Conservation (phyloP, 1,140 invertebrate species). For the Stegodyphus dumicola region DNA sequence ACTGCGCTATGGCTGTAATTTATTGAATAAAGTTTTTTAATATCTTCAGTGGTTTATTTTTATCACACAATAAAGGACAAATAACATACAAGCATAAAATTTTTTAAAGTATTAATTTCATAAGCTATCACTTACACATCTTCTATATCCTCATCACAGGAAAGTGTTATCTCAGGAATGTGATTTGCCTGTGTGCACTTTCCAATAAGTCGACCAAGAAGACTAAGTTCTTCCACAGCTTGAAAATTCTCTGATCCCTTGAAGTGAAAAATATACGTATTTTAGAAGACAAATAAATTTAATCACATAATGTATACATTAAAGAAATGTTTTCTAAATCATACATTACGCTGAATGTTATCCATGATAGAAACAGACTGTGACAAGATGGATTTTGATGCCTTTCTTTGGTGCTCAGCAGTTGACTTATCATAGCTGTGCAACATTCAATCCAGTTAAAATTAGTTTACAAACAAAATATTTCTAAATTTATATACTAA, state of each 20-base stretch:
- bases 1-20: conserved; percentile 1
- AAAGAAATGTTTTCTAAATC: too few species aligned
- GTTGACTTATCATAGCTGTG: too few species aligned
- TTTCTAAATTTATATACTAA: too few species aligned
- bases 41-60: neutral
- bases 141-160: conserved; percentile 11
- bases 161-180: conserved; percentile 36
- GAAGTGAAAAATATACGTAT: neutral
- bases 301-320: too few species aligned
- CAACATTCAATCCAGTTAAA: too few species aligned
- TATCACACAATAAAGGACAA: neutral
- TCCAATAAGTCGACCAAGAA: conserved; percentile 41
- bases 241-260: conserved; percentile 11
- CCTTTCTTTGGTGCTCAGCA: too few species aligned
- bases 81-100: neutral
- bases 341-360: too few species aligned
- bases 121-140: conserved; percentile 11
- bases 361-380: too few species aligned
- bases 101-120: neutral
- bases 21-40: neutral
- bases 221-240: conserved; percentile 41
- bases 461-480: too few species aligned
- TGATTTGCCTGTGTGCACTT: conserved; percentile 13
- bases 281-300: too few species aligned
- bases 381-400: too few species aligned